Base-by-base conservation (phyloP, 53 echinoderm and acorn worm genomes). In the Paracentrotus lividus region DNA sequence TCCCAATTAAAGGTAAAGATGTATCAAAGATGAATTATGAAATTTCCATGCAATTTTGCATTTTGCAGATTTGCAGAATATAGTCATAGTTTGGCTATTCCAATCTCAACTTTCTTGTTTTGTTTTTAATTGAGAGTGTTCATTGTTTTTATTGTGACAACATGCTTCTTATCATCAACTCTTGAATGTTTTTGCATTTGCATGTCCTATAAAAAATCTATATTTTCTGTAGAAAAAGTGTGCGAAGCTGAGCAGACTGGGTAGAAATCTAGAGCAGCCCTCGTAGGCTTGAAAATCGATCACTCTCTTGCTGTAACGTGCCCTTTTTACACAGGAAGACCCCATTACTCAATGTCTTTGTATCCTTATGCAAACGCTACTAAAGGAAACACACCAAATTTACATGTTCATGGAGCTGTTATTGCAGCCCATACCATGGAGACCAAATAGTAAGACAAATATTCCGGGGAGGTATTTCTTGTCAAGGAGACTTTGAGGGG, bases 271-370 rank as follows among this genome's bases (percentile, higher is more conserved):
- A 6, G 21, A 42, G 77, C 42, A 8, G 27, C 47, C 47, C 81
- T 47, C 10, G 0, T n/a, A 9, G 49, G 81, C 45, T 81, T 81
- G 45, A 24, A 49, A 81, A 81, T 81, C 26, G 27, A 45, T 45
- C 81, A 45, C 13, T n/a, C 47, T 47, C 81, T 86, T 55, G 56
- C 56, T 54, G 56, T 55, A 56, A 16, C 54, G 31, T 55, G 56
- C 56, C 47, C 86, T 86, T 86, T 53, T 36, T 21, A 34, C 53
- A 86, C 86, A 86, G 86, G 86, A 86, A 86, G 86, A 54, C 3
- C 47, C 38, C 36, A 86, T 86, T 86, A 86, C 86, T 86, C 56
- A 56, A 10, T 32, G 49, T 86, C 86, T 86, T 86, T 86, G 86
- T 86, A 81, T 81, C 81, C 81, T 26, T 81, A 13, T 81, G 81